phyloP scores from a whole-genome alignment of 2,888 invertebrate species.

The Thelaira solivaga region DNA sequence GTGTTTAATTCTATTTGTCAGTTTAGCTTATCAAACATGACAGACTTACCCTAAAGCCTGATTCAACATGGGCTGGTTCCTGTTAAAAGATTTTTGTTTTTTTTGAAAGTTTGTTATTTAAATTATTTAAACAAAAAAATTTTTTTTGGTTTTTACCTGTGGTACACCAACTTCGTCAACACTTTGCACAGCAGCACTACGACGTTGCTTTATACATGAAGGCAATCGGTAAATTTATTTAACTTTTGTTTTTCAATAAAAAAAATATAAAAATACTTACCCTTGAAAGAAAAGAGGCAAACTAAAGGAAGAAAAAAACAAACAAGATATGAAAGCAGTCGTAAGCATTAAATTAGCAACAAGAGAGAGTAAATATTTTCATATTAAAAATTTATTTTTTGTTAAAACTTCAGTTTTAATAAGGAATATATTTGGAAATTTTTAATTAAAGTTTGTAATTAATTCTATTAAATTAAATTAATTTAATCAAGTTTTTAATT shows the following conservation, averaged over 20 bases:
- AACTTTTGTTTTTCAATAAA: too few species aligned
- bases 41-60: constrained; percentile 16
- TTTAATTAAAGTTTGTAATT: too few species aligned
- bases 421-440: too few species aligned
- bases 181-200: not conserved
- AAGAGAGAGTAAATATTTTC: too few species aligned
- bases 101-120: not conserved
- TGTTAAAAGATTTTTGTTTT: not conserved
- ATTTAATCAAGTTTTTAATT: too few species aligned
- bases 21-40: not conserved
- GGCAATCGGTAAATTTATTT: not conserved
- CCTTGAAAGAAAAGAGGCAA: not conserved
- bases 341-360: too few species aligned
- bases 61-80: not conserved
- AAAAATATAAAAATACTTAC: constrained; percentile 11
- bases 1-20: not conserved
- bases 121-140: not conserved
- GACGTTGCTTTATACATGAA: constrained; percentile 3
- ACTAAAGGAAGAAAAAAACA: not conserved
- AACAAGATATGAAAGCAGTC: not conserved
- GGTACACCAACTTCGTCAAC: not conserved
- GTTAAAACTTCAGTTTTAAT: too few species aligned
- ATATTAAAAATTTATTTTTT: too few species aligned
- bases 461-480: too few species aligned
- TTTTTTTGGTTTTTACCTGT: constrained; percentile 1